Evolutionary conservation across 2,797 vertebrate species (phyloP).

Genomic region (Sebastes hopkinsi): DNA sequence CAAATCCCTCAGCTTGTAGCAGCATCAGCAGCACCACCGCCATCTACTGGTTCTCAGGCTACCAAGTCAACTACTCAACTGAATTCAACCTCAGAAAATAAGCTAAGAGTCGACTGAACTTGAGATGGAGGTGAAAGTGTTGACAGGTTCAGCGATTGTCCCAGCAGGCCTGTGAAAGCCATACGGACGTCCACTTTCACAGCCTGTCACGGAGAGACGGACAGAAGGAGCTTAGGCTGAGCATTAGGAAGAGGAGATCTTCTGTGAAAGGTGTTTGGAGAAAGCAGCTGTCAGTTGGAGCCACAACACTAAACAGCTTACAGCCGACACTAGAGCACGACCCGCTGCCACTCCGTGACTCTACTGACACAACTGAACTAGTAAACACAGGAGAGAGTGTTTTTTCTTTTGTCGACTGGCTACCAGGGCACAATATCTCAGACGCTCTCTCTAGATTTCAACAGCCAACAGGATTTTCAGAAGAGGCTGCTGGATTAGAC

Average conservation of each 20-base stretch:
- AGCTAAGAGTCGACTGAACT: not conserved
- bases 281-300: conserved; percentile 36
- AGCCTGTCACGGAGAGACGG: conserved; percentile 5
- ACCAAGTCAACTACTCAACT: not conserved
- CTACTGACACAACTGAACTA: not conserved
- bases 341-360: conserved; percentile 6
- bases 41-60: conserved; percentile 34
- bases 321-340: not conserved
- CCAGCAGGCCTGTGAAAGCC: not conserved
- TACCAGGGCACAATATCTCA: not conserved
- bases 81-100: not conserved
- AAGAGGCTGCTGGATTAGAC: not conserved
- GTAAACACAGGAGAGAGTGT: not conserved
- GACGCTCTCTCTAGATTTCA: not conserved
- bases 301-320: conserved; percentile 51
- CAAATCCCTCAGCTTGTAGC: not conserved
- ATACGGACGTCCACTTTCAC: conserved; percentile 34
- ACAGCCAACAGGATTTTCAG: not conserved
- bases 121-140: not conserved
- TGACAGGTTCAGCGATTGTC: not conserved
- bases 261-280: conserved; percentile 38
- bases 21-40: conserved; percentile 52
- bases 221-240: conserved; percentile 65
- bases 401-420: not conserved
- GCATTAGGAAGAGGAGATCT: conserved; percentile 53